phyloP scores from a whole-genome alignment of 2,888 invertebrate genomes.

The Stenoptilia bipunctidactyla region DNA sequence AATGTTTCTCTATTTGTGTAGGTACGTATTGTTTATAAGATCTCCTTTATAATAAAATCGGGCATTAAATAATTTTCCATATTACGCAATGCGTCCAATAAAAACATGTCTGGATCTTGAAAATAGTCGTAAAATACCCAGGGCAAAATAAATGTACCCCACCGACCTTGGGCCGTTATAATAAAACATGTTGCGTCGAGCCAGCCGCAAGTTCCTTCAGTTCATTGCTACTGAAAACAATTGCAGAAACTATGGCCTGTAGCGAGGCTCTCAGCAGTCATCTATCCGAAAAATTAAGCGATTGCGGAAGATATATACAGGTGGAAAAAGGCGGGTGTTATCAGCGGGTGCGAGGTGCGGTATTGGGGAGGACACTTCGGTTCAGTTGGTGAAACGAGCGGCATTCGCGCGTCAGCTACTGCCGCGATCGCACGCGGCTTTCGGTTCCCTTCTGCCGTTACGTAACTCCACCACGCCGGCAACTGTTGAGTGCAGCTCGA shows the following conservation, averaged over 20 bases:
- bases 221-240: constrained; percentile 1
- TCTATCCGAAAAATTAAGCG: no score
- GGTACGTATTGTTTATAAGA: no score
- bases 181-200: constrained; percentile 19
- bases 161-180: constrained; percentile 29
- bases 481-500: constrained; percentile 54
- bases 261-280: background rate
- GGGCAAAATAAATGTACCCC: constrained; percentile 21
- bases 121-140: constrained; percentile 24
- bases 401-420: constrained; percentile 53
- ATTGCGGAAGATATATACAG: background rate
- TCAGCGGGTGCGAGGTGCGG: constrained; percentile 17
- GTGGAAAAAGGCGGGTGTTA: constrained; percentile 9
- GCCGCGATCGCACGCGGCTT: constrained; percentile 36
- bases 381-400: constrained; percentile 27
- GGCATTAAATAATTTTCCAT: no score
- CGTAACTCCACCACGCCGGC: constrained; percentile 50
- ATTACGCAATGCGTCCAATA: constrained; percentile 40
- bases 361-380: constrained; percentile 17
- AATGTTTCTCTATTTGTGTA: no score
- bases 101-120: constrained; percentile 21
- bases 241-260: constrained; percentile 10
- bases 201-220: constrained; percentile 7
- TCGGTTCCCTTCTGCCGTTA: constrained; percentile 46
- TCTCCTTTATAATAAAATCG: no score